Evolutionary conservation across 64 coral and sea anemone genomes (phyloP).

Genomic region (Dendronephthya gigantea): DNA sequence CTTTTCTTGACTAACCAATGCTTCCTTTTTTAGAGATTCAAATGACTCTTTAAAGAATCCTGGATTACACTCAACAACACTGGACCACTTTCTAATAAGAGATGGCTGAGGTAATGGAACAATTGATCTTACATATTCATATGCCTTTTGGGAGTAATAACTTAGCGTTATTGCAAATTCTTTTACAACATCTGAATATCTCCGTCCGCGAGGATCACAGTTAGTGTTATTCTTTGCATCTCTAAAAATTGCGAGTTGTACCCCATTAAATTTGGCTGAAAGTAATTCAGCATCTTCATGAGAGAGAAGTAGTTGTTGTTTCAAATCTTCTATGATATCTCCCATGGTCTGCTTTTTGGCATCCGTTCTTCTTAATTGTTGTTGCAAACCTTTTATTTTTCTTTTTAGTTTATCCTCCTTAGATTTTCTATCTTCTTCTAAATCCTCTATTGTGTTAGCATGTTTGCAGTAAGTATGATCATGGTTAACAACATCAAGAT

Average conservation of each 20-base stretch:
- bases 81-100: neutral
- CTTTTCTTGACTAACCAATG: neutral
- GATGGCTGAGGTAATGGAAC: neutral
- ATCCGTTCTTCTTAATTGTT: neutral
- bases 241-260: neutral
- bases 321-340: neutral
- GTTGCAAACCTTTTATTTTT: neutral
- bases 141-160: neutral
- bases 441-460: no score
- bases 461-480: neutral
- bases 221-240: neutral
- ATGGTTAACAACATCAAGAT: neutral
- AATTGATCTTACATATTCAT: neutral
- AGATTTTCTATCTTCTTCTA: no score
- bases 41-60: neutral
- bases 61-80: neutral
- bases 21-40: neutral
- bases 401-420: neutral
- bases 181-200: neutral
- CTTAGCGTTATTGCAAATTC: neutral
- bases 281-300: neutral
- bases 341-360: neutral
- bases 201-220: neutral
- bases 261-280: neutral
- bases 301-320: neutral